These are phyloP conservation scores for Epirrhoe tristata DNA, from an alignment of 2,888 invertebrate species.

Conservation along the genomic window DNA sequence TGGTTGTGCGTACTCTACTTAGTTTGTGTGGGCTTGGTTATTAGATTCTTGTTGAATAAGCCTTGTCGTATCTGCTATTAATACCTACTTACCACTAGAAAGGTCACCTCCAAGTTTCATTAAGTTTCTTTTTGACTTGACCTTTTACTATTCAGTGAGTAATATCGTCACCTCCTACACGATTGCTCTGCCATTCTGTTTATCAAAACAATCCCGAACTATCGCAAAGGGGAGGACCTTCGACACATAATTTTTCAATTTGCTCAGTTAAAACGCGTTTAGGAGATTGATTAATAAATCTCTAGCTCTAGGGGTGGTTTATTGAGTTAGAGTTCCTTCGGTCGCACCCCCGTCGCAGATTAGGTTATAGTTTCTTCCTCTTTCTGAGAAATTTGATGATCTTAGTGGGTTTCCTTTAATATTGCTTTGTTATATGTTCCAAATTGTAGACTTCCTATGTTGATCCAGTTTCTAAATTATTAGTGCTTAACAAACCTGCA, in stretches of 20 bases:
- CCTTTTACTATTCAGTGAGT: slow-evolving; percentile 9
- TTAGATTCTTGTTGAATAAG: too few relatives aligned
- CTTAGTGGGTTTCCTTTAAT: slow-evolving; percentile 25
- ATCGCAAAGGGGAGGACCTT: slow-evolving; percentile 49
- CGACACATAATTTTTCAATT: slow-evolving; percentile 80
- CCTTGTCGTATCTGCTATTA: background rate
- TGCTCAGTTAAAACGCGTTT: slow-evolving; percentile 77
- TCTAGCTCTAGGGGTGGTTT: slow-evolving; percentile 66
- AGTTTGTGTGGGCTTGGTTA: too few relatives aligned
- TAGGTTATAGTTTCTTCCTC: slow-evolving; percentile 22
- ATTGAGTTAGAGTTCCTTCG: slow-evolving; percentile 69
- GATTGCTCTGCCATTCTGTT: slow-evolving; percentile 18
- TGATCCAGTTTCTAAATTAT: background rate
- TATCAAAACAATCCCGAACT: slow-evolving; percentile 44
- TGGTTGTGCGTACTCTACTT: too few relatives aligned
- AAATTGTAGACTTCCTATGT: background rate
- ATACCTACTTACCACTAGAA: too few relatives aligned
- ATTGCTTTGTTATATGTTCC: background rate
- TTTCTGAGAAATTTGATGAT: slow-evolving; percentile 43
- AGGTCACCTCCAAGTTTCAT: too few relatives aligned
- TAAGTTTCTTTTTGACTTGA: background rate
- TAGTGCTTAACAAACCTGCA: background rate
- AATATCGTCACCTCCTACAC: slow-evolving; percentile 10
- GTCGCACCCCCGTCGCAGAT: slow-evolving; percentile 37
- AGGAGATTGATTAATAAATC: slow-evolving; percentile 84